Evolutionary conservation across 2,797 vertebrate genomes (phyloP), one percentile per base, ranked within the genome.

Genomic region (Eospalax fontanierii): DNA sequence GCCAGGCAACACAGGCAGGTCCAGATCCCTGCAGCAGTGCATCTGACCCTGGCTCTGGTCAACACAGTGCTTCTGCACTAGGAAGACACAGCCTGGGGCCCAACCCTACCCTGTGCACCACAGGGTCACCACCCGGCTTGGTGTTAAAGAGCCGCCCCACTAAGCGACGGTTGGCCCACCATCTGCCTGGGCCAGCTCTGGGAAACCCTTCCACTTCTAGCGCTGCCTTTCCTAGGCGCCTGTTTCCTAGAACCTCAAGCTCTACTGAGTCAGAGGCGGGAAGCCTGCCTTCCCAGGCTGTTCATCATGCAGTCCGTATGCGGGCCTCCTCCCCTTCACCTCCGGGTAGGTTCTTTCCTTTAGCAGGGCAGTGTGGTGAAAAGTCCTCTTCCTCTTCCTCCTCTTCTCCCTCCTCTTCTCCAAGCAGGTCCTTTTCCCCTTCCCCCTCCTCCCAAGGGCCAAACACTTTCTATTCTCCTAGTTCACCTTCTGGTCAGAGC

Each of bases 321-420:
- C 73, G 83, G 57, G 93, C 96, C 16, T 97, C 95, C 11, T 97
- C 95, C n/a, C 94, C 96, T 28, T 94, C 95, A 28, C 92, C 93
- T 91, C 92, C 95, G 66, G 75, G 87, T 38, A 86, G 91, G 30
- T 66, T 4, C 30, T 84, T 35, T 61, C n/a, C 46, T 63, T 61
- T 71, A 0, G 1, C 0, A 75, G 21, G 0, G 74, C 6, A 2
- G 24, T 1, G 0, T 59, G 4, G 0, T 7, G 46, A 78, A 24
- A 30, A 1, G 21, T 0, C 3, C n/a, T 35, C 59, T 10, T n/a
- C 90, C 12, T 63, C 59, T 2, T 30, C 78, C 4, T 33, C n/a
- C 1, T 19, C 43, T 0, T 26, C 46, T 19, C 19, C 54, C 2
- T 3, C 33, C 19, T 50, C 35, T 4, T 4, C 9, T 7, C n/a